Evolutionary conservation across 2,113 vertebrate genomes (phyloP), one percentile per base, ranked within the genome.

Genomic region (Tympanuchus pallidicinctus): DNA sequence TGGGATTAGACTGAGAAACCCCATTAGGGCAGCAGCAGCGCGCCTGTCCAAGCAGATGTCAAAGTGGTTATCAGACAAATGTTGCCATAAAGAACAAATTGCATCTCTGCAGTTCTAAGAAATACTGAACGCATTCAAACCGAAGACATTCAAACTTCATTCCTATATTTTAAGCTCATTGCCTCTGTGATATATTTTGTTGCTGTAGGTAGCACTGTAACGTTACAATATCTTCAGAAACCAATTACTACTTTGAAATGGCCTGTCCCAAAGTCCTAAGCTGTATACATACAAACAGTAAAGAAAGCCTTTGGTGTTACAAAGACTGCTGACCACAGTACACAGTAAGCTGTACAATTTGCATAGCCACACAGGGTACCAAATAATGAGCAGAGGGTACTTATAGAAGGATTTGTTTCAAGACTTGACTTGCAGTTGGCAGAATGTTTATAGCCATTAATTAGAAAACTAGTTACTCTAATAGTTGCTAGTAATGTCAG

Each of bases 181-280:
- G 56, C 22, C 30, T 3, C 45, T 20, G 36, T 20, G 42, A 86
- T 36, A 7, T 1, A 36, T 13, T 52, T n/a, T 38, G 27, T 0
- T 90, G 28, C 0, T 67, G 57, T 0, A 34, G n/a, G 61, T 27
- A 88, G 76, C 59, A 82, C 59, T 15, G 2, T 4, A 64, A 47
- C 25, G 43, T 15, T n/a, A 36, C 12, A 47, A 0, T 18, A 66
- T 87, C 86, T 72, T 63, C 67, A 73, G 81, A 92, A 86, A 82
- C 6, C 27, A 69, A 5, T 66, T 50, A 74, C 24, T 90, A 71
- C 47, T 86, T 77, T 71, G 50, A 38, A 65, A 92, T 19, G 18
- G 34, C 43, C 63, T 72, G 60, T 48, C 64, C 67, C 47, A 52
- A 50, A 36, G n/a, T 27, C 34, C 21, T 17, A 69, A 14, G n/a